Conservation (phyloP, 2,797 vertebrate genomes). For the Periparus ater region DNA sequence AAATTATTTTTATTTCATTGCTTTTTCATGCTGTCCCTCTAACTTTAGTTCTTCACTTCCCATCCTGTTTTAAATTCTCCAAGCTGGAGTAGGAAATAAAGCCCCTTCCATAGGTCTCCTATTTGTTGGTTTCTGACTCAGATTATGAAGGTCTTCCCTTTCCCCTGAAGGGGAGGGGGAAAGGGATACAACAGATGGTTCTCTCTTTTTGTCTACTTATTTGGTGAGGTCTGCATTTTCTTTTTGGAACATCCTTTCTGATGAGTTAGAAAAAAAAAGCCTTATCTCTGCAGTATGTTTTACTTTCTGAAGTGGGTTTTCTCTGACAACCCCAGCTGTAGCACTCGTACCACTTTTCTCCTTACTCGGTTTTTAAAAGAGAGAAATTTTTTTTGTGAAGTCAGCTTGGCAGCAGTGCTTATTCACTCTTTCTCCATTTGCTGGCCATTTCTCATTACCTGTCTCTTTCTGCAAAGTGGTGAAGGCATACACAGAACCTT, state of each 20-base stretch:
- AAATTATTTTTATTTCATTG: neutral
- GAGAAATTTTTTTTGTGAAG: neutral
- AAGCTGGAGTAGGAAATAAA: neutral
- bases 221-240: slow-evolving; percentile 55
- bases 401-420: neutral
- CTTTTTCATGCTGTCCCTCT: neutral
- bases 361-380: slow-evolving; percentile 18
- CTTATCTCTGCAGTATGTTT: slow-evolving; percentile 55
- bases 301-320: slow-evolving; percentile 54
- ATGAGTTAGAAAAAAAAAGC: slow-evolving; percentile 22
- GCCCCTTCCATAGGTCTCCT: neutral
- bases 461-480: neutral
- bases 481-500: neutral
- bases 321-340: slow-evolving; percentile 55
- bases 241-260: slow-evolving; percentile 27
- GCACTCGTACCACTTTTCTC: neutral
- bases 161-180: neutral
- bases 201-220: slow-evolving; percentile 21
- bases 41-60: neutral
- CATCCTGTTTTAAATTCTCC: neutral
- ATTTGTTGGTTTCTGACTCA: neutral
- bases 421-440: neutral
- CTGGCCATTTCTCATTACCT: neutral
- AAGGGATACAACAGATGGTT: slow-evolving; percentile 40
- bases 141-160: neutral